Percentiles rank a stretch among this genome's conserved stretches.
phyloP scores from a whole-genome alignment of 2,113 vertebrate species.

The Tamias sibiricus region DNA sequence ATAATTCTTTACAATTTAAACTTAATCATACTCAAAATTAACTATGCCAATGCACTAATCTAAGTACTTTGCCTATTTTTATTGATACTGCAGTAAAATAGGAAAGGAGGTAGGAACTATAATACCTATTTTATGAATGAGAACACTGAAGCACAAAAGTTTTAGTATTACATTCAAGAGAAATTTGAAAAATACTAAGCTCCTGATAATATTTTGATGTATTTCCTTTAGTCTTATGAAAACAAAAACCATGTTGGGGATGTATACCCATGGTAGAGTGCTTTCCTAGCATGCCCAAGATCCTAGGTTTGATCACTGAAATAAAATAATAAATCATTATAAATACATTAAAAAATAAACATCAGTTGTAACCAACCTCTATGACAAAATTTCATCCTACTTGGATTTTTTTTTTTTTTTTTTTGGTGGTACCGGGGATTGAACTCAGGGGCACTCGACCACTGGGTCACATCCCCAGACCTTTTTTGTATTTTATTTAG shows the following conservation, averaged over 20 bases:
- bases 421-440: too few species aligned
- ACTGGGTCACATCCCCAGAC: too few species aligned
- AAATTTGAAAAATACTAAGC: slow-evolving; percentile 28
- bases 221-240: neutral
- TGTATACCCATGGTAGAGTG: neutral
- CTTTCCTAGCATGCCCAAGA: neutral
- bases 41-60: neutral
- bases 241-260: too few species aligned
- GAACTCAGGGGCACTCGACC: too few species aligned
- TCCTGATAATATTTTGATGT: neutral
- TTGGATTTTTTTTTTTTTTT: too few species aligned
- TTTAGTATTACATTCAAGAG: neutral
- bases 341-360: neutral
- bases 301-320: neutral
- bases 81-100: neutral
- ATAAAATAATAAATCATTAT: neutral
- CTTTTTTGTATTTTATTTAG: too few species aligned
- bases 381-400: neutral
- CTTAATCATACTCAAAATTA: neutral
- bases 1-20: neutral
- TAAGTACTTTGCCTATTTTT: neutral
- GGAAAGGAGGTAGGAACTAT: neutral
- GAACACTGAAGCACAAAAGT: neutral
- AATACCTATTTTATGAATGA: neutral
- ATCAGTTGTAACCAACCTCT: neutral